Percentiles rank a stretch among this genome's conserved stretches.
These are phyloP conservation scores for Euschistus heros DNA, from an alignment of 1,140 invertebrate genomes.

Conservation along the genomic window DNA sequence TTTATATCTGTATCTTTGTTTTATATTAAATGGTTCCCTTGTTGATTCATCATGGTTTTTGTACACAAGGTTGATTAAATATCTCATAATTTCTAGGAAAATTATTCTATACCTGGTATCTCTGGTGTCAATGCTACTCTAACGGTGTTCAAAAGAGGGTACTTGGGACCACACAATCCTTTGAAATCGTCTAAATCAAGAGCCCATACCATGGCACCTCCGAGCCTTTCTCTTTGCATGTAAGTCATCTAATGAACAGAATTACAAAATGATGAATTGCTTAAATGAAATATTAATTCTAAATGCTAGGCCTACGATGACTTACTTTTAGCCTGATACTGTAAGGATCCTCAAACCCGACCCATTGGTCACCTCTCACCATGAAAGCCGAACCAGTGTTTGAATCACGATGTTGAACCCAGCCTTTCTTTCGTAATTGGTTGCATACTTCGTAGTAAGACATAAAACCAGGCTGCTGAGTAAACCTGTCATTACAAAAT, in stretches of 20 bases:
- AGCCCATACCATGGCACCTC: conserved; percentile 80
- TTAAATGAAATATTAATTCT: too few species aligned
- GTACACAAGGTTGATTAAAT: too few species aligned
- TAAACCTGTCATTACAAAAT: conserved; percentile 39
- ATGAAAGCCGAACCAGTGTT: conserved; percentile 58
- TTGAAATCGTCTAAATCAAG: conserved; percentile 77
- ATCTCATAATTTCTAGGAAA: too few species aligned
- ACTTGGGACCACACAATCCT: conserved; percentile 60
- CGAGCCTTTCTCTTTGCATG: conserved; percentile 47
- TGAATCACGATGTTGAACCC: conserved; percentile 46
- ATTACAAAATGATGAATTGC: conserved; percentile 24
- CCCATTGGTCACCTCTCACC: conserved; percentile 67
- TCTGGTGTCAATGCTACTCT: conserved; percentile 19
- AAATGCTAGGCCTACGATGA: too few species aligned
- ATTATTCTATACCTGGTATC: conserved; percentile 13
- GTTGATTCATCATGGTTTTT: too few species aligned
- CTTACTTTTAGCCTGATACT: conserved; percentile 50
- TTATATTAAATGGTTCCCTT: too few species aligned
- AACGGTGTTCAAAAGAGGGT: conserved; percentile 41
- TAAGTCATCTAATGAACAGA: conserved; percentile 45
- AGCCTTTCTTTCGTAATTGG: conserved; percentile 42
- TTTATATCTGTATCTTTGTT: too few species aligned
- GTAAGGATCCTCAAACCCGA: conserved; percentile 64
- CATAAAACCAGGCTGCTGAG: conserved; percentile 50
- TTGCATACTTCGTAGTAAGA: conserved; percentile 57